phyloP scores from a whole-genome alignment of 1,140 invertebrate genomes.

The Doryteuthis pealeii region DNA sequence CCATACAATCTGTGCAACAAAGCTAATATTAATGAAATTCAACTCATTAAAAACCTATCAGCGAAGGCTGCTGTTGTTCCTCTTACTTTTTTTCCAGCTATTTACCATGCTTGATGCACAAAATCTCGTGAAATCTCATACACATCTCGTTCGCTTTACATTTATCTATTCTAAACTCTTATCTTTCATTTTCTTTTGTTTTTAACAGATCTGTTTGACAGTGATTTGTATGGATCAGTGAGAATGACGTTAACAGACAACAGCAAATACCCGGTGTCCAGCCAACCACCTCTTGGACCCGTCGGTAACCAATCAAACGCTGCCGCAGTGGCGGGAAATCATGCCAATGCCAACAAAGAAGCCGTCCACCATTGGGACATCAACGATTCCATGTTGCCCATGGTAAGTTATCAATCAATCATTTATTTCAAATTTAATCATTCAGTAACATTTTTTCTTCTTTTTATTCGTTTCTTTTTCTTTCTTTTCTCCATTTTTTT shows the following conservation, averaged over 20 bases:
- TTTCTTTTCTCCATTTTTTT: neutral
- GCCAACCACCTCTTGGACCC: slow-evolving; percentile 12
- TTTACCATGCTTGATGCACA: too few species aligned
- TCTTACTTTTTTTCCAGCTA: too few species aligned
- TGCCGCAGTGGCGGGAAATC: slow-evolving; percentile 23
- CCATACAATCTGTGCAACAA: too few species aligned
- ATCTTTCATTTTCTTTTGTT: neutral
- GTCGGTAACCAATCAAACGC: too few species aligned
- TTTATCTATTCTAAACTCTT: too few species aligned
- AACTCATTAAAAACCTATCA: too few species aligned
- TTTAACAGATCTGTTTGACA: neutral
- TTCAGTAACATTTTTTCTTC: too few species aligned
- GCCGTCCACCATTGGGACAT: slow-evolving; percentile 50
- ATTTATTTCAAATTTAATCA: too few species aligned
- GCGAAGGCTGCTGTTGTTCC: too few species aligned
- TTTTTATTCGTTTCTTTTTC: neutral
- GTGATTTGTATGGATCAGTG: neutral
- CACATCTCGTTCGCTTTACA: too few species aligned
- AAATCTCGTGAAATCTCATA: too few species aligned
- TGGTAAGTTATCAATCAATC: slow-evolving; percentile 38
- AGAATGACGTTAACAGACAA: slow-evolving; percentile 41
- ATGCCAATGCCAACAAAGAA: slow-evolving; percentile 19
- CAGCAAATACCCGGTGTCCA: slow-evolving; percentile 29
- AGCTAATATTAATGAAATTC: too few species aligned
- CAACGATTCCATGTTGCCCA: slow-evolving; percentile 49